Evolutionary conservation across 2,888 invertebrate genomes (phyloP).

Genomic region (Galerucella nymphaeae): DNA sequence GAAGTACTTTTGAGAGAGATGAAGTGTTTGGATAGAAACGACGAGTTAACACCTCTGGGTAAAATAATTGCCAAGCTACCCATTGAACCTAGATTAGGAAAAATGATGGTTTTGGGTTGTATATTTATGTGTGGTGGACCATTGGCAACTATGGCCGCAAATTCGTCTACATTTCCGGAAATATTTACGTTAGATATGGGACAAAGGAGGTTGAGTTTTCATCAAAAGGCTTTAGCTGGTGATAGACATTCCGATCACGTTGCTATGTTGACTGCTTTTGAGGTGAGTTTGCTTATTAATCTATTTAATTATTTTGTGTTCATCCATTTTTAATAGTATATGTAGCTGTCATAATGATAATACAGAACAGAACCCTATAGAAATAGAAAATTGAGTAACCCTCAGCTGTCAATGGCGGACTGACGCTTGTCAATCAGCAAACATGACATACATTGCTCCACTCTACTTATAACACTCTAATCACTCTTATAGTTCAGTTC

Average conservation of each 20-base stretch:
- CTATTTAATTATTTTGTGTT: not conserved
- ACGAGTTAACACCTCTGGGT: slow-evolving; percentile 93
- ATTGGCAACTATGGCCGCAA: slow-evolving; percentile 93
- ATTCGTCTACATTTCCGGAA: slow-evolving; percentile 94
- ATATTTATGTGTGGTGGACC: slow-evolving; percentile 92
- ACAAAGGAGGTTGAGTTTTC: slow-evolving; percentile 79
- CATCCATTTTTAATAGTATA: not conserved
- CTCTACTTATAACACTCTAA: no score
- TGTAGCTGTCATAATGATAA: no score
- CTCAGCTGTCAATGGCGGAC: no score
- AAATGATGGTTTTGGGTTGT: slow-evolving; percentile 84
- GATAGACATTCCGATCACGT: slow-evolving; percentile 93
- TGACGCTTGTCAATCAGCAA: no score
- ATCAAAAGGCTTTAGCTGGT: slow-evolving; percentile 89
- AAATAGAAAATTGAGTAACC: no score
- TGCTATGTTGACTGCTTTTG: slow-evolving; percentile 92
- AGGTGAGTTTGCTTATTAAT: slow-evolving; percentile 65
- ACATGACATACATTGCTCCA: no score
- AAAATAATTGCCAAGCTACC: slow-evolving; percentile 93
- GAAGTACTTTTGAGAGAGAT: slow-evolving; percentile 82
- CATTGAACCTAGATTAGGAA: slow-evolving; percentile 95
- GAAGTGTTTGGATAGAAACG: slow-evolving; percentile 88
- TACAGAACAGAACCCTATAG: no score
- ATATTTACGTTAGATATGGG: slow-evolving; percentile 87
- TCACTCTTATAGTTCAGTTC: no score